Evolutionary conservation across 92 coral and sea anemone species (phyloP), one percentile per base, ranked within the genome.

Genomic region (Epizoanthus ramosus): DNA sequence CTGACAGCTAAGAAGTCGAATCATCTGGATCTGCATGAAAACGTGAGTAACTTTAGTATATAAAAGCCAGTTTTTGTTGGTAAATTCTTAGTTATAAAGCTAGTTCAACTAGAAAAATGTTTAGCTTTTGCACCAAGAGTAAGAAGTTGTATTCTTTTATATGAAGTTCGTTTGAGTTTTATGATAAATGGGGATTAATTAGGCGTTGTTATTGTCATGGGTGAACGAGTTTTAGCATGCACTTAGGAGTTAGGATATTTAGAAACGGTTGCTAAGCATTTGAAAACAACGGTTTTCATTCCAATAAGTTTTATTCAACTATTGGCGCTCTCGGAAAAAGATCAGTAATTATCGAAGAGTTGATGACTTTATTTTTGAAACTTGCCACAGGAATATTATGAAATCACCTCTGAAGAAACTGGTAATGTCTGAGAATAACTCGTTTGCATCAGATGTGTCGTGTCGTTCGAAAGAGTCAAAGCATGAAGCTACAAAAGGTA

Each of bases 391-490:
- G n/a, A 67, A 67, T 61, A 77, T 68, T 18, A 77, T 77, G 82
- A 68, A 56, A 60, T 60, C 57, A 10, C 82, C 82, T 61, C 70
- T 61, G 15, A 61, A 61, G 28, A 77, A 61, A 61, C 71, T 16
- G 45, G 22, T 22, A 21, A 52, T 68, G 88, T 63, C 74, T 60
- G 57, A 85, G 81, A 60, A 85, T 73, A 74, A 85, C 79, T 75
- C 84, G 57, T 57, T 71, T 35, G 90, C 73, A 70, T 65, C 87
- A 52, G 85, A 83, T 9, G 79, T 81, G 4, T 76, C 74, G 74
- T 80, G 73, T 69, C 83, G 71, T 61, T 60, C 73, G 66, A 76
- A 71, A 41, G 65, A 68, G 6, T 41, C n/a, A n/a, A n/a, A n/a
- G n/a, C n/a, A n/a, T n/a, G n/a, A n/a, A n/a, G n/a, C n/a, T n/a